A percentile compares a stretch with the other conserved stretches of the same genome.
Evolutionary conservation across 2,797 vertebrate genomes (phyloP).

Genomic region (Mormyrops boulengeri): DNA sequence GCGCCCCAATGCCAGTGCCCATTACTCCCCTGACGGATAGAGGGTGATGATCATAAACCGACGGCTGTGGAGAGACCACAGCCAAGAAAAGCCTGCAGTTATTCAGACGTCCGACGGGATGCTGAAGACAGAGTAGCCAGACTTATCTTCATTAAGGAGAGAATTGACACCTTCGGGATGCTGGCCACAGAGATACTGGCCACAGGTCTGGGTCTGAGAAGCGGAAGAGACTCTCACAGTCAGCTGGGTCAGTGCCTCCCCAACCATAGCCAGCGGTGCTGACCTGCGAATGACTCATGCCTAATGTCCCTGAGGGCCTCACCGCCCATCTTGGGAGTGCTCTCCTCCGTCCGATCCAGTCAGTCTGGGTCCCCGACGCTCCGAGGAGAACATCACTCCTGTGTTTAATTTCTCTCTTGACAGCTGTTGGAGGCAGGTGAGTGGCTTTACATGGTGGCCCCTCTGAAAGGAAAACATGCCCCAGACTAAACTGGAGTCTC

Average conservation of each 20-base stretch:
- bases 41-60: neutral
- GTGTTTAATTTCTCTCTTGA: neutral
- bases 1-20: neutral
- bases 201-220: neutral
- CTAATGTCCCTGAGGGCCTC: neutral
- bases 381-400: neutral
- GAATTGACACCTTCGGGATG: neutral
- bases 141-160: neutral
- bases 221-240: neutral
- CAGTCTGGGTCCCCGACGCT: neutral
- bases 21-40: neutral
- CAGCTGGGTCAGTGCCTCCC: neutral
- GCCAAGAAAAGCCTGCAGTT: neutral
- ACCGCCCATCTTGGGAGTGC: neutral
- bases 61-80: neutral
- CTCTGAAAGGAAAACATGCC: neutral
- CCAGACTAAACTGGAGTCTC: neutral
- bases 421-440: neutral
- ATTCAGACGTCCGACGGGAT: neutral
- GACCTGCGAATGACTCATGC: neutral
- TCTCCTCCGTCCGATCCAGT: neutral
- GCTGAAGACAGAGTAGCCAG: neutral
- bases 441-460: neutral
- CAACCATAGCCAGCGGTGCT: neutral
- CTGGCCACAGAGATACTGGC: neutral